A percentile compares a stretch with the other conserved stretches of the same genome.
phyloP scores from a whole-genome alignment of 35 echinoderm and acorn worm genomes.

The Hemicentrotus pulcherrimus region DNA sequence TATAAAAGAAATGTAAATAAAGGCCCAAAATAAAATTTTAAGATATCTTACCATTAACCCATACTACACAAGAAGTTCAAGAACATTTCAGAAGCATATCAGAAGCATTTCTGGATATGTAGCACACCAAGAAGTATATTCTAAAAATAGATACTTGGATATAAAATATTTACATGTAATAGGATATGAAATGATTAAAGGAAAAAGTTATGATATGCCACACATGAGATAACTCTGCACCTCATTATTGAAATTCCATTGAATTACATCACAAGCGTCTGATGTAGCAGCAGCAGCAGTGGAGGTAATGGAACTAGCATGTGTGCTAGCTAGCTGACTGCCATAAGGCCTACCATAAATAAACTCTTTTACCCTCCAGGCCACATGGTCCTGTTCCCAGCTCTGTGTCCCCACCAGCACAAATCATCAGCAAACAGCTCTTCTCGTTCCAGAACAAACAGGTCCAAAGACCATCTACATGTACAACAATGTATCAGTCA shows the following conservation, averaged over 20 bases:
- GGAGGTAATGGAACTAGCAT: background rate
- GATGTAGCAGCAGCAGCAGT: background rate
- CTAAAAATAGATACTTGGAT: no score
- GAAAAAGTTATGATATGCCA: background rate
- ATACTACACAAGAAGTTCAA: no score
- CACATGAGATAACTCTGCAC: background rate
- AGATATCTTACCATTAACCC: no score
- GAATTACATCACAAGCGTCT: background rate
- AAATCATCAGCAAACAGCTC: conserved; percentile 14
- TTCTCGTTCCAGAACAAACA: background rate
- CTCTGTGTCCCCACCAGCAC: conserved; percentile 8
- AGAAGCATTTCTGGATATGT: no score
- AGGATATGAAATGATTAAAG: background rate
- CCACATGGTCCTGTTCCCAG: background rate
- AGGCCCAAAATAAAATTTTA: no score
- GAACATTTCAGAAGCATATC: no score
- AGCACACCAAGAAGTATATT: no score
- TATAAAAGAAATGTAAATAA: no score
- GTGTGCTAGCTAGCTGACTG: background rate
- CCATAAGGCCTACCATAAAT: background rate
- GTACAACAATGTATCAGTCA: background rate
- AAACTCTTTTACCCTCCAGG: background rate
- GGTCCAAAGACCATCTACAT: conserved; percentile 17
- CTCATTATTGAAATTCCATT: background rate
- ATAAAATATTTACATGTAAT: no score